phyloP scores from a whole-genome alignment of 2,888 invertebrate genomes.

The Apamea sordens region DNA sequence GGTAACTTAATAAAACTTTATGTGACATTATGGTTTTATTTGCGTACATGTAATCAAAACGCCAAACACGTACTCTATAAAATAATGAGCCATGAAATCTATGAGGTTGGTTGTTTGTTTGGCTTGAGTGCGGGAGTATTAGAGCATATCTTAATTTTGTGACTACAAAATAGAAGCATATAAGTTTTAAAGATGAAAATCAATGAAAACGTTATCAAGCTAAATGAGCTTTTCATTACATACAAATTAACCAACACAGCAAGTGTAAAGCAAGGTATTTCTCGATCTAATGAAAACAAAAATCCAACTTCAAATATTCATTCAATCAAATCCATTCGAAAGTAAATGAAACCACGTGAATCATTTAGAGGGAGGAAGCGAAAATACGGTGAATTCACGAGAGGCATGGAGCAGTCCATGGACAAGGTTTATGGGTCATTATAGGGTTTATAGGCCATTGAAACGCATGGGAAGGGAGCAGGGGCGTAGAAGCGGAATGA shows the following conservation, averaged over 20 bases:
- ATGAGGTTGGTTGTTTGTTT: constrained; percentile 9
- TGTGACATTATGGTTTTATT: constrained; percentile 57
- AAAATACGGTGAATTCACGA: constrained; percentile 71
- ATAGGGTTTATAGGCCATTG: constrained; percentile 75
- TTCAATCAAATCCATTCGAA: constrained; percentile 59
- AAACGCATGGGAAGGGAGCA: constrained; percentile 66
- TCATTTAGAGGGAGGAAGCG: constrained; percentile 63
- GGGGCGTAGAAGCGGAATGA: constrained; percentile 43
- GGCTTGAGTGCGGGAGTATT: neutral
- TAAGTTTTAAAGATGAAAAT: neutral
- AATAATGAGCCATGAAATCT: constrained; percentile 36
- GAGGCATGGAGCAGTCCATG: constrained; percentile 69
- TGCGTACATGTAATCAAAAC: constrained; percentile 39
- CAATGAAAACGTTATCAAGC: neutral
- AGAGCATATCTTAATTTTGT: constrained; percentile 3
- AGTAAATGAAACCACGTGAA: constrained; percentile 69
- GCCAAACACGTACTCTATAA: constrained; percentile 34
- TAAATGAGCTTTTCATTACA: neutral
- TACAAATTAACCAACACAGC: neutral
- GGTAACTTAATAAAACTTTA: constrained; percentile 64
- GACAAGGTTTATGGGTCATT: constrained; percentile 78
- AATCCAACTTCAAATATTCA: constrained; percentile 35
- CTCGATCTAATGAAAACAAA: constrained; percentile 27
- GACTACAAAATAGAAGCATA: neutral
- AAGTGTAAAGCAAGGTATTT: neutral